Evolutionary conservation across 2,113 vertebrate species (phyloP).

Genomic region (Steatornis caripensis): DNA sequence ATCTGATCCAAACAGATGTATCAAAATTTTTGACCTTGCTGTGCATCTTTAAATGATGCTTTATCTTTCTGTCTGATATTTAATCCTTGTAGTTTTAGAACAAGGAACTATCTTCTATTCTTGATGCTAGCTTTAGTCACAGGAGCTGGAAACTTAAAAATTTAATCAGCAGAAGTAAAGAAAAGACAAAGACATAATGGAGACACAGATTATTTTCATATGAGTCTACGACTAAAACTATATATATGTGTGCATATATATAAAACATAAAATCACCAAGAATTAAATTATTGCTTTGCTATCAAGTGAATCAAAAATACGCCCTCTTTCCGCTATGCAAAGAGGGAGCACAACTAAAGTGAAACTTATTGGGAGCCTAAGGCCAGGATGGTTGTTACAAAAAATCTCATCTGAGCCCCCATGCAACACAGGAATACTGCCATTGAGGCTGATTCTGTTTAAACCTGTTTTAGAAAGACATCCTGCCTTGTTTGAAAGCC

Average conservation of each 20-base stretch:
- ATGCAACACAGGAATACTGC: not conserved
- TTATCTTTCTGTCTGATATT: not conserved
- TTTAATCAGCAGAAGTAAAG: not conserved
- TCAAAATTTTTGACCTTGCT: not conserved
- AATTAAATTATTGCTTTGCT: not conserved
- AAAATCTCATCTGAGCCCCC: not conserved
- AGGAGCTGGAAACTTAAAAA: not conserved
- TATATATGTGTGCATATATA: not conserved
- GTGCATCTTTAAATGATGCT: not conserved
- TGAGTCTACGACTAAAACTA: not conserved
- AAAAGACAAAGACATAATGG: not conserved
- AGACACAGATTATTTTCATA: not conserved
- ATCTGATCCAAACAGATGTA: not conserved
- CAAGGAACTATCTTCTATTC: not conserved
- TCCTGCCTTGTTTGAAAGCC: not conserved
- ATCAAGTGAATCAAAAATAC: not conserved
- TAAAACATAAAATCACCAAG: not conserved
- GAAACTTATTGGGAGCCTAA: not conserved
- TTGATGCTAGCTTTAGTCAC: not conserved
- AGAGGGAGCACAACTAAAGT: not conserved
- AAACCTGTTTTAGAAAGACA: not conserved
- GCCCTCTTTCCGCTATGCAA: not conserved
- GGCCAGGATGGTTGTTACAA: not conserved
- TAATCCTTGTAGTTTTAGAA: not conserved
- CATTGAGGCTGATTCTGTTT: not conserved